Conservation (phyloP, 2,888 invertebrate genomes). For the Drosophila paramelanica region DNA sequence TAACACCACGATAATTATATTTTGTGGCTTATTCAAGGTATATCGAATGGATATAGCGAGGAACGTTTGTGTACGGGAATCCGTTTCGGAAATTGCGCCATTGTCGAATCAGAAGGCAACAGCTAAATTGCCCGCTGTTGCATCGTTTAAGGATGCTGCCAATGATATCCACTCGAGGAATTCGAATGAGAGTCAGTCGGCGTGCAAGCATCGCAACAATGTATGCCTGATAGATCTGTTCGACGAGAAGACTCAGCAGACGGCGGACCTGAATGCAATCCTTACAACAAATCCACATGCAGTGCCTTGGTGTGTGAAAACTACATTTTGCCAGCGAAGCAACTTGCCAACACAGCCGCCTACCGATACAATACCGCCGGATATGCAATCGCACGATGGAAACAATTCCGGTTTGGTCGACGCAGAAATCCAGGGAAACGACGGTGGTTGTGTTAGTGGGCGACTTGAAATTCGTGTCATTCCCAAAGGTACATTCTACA, state of each 20-base stretch:
- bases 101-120: constrained; percentile 25
- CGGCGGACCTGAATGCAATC: constrained; percentile 4
- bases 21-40: constrained; percentile 49
- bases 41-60: constrained; percentile 94
- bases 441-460: constrained; percentile 89
- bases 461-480: constrained; percentile 93
- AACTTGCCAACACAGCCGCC: constrained; percentile 20
- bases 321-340: constrained; percentile 54
- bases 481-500: constrained; percentile 83
- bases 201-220: constrained; percentile 79
- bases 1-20: not conserved
- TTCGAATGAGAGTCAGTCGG: constrained; percentile 30
- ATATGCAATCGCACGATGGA: constrained; percentile 7
- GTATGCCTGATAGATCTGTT: constrained; percentile 78
- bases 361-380: constrained; percentile 9
- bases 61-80: constrained; percentile 89
- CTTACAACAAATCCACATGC: not conserved
- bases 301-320: constrained; percentile 60
- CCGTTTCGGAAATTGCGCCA: constrained; percentile 67
- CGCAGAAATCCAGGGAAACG: constrained; percentile 69
- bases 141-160: constrained; percentile 33
- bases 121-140: constrained; percentile 7
- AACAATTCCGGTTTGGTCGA: constrained; percentile 13
- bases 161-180: constrained; percentile 31
- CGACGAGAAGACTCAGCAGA: constrained; percentile 34